These are phyloP conservation scores for Amiota communis DNA, from an alignment of 2,888 invertebrate species.

Conservation along the genomic window DNA sequence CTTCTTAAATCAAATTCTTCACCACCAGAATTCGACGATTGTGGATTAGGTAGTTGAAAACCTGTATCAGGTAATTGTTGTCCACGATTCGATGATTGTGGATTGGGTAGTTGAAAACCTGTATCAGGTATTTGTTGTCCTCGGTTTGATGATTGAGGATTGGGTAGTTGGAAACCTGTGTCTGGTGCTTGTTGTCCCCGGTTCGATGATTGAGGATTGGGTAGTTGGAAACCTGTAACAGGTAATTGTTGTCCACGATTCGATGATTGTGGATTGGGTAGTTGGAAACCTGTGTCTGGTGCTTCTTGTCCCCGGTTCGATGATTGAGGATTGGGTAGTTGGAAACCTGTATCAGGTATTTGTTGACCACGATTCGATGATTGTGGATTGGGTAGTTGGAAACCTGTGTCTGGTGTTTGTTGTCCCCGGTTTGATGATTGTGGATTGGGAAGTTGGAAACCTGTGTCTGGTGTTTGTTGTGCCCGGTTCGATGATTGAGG, in stretches of 20 bases:
- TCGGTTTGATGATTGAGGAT: background rate
- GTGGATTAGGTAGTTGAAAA: background rate
- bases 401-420: background rate
- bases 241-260: background rate
- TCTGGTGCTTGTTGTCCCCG: background rate
- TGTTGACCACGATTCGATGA: background rate
- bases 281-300: background rate
- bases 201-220: background rate
- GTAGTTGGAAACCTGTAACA: background rate
- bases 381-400: slow-evolving; percentile 14
- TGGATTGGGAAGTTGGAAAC: slow-evolving; percentile 8
- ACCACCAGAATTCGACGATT: background rate
- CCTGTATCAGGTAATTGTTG: background rate
- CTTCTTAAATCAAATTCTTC: background rate
- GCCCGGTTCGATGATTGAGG: background rate
- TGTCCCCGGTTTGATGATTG: background rate
- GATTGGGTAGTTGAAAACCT: background rate
- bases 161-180: slow-evolving; percentile 15
- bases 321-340: background rate
- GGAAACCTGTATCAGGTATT: background rate
- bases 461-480: background rate
- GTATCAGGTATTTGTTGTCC: slow-evolving; percentile 1
- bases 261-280: background rate
- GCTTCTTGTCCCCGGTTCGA: background rate
- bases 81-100: background rate